phyloP scores from a whole-genome alignment of 2,888 invertebrate genomes.

The Entomobrya proxima region DNA sequence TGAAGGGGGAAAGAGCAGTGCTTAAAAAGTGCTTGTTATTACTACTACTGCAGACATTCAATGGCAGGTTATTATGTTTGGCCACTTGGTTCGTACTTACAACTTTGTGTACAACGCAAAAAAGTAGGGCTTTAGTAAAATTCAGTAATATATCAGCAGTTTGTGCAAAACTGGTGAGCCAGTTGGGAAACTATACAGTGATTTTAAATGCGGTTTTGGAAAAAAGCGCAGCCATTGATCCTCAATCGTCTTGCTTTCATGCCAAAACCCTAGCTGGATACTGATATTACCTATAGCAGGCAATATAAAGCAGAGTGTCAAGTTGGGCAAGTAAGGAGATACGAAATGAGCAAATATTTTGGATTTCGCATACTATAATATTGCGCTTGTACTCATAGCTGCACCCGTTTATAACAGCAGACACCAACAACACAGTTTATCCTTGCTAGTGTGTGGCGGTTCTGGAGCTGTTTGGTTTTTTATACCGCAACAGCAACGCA shows the following conservation, averaged over 20 bases:
- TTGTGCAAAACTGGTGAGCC: background rate
- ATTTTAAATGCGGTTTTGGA: too few species aligned
- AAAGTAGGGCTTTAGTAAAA: background rate
- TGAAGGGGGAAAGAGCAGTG: background rate
- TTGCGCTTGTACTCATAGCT: background rate
- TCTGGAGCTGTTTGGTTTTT: slow-evolving; percentile 2
- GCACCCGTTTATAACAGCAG: background rate
- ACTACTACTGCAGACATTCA: background rate
- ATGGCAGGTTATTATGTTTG: background rate
- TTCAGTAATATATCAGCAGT: background rate
- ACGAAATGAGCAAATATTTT: slow-evolving; percentile 17
- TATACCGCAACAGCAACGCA: slow-evolving; percentile 31
- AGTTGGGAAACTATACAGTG: background rate
- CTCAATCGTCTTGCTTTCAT: background rate
- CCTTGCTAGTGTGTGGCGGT: background rate
- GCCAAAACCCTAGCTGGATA: background rate
- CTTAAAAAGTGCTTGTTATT: background rate
- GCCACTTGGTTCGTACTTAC: too few species aligned
- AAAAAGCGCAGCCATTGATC: background rate
- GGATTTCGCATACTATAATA: background rate
- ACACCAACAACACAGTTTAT: background rate
- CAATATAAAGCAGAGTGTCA: background rate
- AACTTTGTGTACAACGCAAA: background rate
- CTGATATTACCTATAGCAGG: background rate
- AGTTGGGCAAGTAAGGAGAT: background rate